These are phyloP conservation scores for Agonopterix heracliana DNA, from an alignment of 2,888 invertebrate genomes.

Conservation along the genomic window DNA sequence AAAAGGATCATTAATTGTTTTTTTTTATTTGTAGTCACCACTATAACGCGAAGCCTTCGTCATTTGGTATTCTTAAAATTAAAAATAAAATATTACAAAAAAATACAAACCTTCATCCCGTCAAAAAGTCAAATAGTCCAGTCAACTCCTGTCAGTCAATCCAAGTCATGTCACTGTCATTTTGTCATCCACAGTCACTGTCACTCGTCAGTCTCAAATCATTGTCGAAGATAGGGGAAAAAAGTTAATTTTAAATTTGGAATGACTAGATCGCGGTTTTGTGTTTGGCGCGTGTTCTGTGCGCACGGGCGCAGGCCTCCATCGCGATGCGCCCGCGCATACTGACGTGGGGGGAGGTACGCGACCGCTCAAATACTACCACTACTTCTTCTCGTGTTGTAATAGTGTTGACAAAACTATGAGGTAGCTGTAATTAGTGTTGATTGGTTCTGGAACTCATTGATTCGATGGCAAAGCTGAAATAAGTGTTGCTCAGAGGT, in stretches of 20 bases:
- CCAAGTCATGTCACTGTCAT: constrained; percentile 33
- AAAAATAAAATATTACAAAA: background rate
- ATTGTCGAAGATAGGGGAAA: constrained; percentile 25
- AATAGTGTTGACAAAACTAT: constrained; percentile 14
- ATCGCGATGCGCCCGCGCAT: constrained; percentile 42
- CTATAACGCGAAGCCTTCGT: too few species aligned
- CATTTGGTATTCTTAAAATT: too few species aligned
- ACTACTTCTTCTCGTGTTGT: constrained; percentile 41
- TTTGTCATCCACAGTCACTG: constrained; percentile 18
- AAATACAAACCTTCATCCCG: constrained; percentile 23
- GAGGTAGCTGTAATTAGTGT: background rate
- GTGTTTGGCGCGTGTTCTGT: constrained; percentile 40
- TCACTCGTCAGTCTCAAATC: constrained; percentile 31
- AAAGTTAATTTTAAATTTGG: constrained; percentile 24
- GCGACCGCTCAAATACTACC: constrained; percentile 58
- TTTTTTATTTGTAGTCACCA: too few species aligned
- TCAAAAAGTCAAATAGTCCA: constrained; percentile 10
- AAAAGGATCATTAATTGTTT: too few species aligned
- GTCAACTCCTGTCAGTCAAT: constrained; percentile 26
- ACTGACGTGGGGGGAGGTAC: constrained; percentile 42
- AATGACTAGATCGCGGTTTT: constrained; percentile 53
- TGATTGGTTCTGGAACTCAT: constrained; percentile 9
- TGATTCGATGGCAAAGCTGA: constrained; percentile 2
- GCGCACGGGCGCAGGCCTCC: constrained; percentile 54
- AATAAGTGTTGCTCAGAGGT: too few species aligned